phyloP scores from a whole-genome alignment of 30 jellyfish, hydroid and myxozoan species.

The Aurelia aurita region DNA sequence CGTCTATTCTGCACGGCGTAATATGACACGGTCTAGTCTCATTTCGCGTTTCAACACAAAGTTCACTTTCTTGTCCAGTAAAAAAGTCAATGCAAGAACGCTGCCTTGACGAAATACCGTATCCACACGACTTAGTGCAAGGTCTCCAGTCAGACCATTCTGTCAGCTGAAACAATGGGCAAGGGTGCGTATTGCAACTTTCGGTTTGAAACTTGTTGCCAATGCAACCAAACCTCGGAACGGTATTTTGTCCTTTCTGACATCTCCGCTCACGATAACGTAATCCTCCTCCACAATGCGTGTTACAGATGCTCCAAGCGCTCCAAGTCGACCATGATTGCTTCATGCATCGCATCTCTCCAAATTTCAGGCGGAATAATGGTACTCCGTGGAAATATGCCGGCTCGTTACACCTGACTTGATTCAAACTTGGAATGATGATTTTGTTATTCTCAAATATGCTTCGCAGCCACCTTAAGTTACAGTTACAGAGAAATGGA shows the following conservation, averaged over 20 bases:
- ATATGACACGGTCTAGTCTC: constrained; percentile 71
- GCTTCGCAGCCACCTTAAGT: constrained; percentile 80
- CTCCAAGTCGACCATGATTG: constrained; percentile 93
- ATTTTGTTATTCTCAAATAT: constrained; percentile 34
- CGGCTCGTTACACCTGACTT: constrained; percentile 77
- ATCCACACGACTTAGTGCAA: constrained; percentile 76
- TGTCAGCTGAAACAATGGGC: constrained; percentile 76
- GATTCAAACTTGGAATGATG: constrained; percentile 58
- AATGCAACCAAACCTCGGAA: constrained; percentile 67
- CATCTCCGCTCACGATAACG: constrained; percentile 88
- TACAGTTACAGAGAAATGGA: constrained; percentile 86
- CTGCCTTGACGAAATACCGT: constrained; percentile 67
- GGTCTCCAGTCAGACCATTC: constrained; percentile 94
- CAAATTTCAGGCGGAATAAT: constrained; percentile 30
- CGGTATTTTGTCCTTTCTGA: constrained; percentile 36
- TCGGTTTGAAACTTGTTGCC: constrained; percentile 83
- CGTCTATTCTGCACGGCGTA: constrained; percentile 67
- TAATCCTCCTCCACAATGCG: constrained; percentile 89
- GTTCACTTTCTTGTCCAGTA: constrained; percentile 65
- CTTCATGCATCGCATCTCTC: constrained; percentile 61
- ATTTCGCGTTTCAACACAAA: constrained; percentile 71
- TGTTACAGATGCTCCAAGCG: constrained; percentile 90
- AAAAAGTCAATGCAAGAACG: constrained; percentile 85
- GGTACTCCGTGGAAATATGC: constrained; percentile 54
- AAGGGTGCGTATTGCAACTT: constrained; percentile 79